Evolutionary conservation across 2,113 vertebrate genomes (phyloP).

Genomic region (Zootoca vivipara): DNA sequence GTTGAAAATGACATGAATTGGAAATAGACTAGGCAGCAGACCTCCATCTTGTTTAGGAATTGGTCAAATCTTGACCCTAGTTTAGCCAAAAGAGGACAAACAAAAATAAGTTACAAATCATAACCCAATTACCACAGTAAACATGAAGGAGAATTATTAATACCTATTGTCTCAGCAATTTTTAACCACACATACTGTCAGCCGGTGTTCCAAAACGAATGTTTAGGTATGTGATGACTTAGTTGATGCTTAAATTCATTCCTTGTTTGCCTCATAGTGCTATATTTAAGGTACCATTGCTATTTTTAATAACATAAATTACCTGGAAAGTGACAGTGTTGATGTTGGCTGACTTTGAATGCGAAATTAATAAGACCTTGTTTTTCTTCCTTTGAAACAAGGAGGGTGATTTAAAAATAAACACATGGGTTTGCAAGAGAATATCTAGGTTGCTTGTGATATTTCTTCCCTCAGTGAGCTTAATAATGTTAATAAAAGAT

Average conservation of each 20-base stretch:
- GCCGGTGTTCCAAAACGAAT: background rate
- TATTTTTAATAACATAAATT: conserved; percentile 30
- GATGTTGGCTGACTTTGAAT: conserved; percentile 17
- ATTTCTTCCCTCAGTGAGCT: background rate
- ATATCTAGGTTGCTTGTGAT: background rate
- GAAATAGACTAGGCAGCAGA: no score
- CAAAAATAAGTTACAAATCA: background rate
- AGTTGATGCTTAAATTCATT: background rate
- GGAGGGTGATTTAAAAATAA: background rate
- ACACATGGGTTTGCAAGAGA: background rate
- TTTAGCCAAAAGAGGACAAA: background rate
- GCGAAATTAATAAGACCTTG: background rate
- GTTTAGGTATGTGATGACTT: background rate
- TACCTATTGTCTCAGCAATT: background rate
- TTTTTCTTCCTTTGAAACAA: conserved; percentile 21
- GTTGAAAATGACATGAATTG: no score
- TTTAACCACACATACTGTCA: background rate
- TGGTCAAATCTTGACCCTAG: no score
- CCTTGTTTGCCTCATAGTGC: background rate
- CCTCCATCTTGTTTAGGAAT: no score
- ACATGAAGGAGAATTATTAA: background rate
- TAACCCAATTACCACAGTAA: background rate
- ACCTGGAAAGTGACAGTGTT: conserved; percentile 10
- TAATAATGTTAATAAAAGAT: background rate
- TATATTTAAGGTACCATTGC: background rate